Conservation (phyloP, 2,888 invertebrate genomes). For the Cancer borealis region DNA sequence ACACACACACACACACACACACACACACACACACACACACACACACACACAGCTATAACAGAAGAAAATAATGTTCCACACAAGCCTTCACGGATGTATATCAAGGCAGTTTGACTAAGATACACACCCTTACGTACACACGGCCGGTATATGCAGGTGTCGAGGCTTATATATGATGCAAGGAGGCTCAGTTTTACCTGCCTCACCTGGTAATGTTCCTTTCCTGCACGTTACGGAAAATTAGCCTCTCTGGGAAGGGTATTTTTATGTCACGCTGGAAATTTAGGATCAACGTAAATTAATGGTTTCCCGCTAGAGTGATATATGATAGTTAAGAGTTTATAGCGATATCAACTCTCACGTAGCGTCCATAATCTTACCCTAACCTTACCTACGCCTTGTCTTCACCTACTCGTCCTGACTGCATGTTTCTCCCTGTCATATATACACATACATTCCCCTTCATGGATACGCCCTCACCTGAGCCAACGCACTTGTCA, state of each 20-base stretch:
- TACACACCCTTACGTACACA: not conserved
- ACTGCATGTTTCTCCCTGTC: not conserved
- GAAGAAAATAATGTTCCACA: too few species aligned
- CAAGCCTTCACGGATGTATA: too few species aligned
- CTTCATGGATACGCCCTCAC: not conserved
- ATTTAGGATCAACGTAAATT: constrained; percentile 10
- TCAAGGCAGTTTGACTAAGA: too few species aligned
- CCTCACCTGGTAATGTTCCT: not conserved
- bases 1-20: too few species aligned
- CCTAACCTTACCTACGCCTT: too few species aligned
- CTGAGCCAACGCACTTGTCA: not conserved
- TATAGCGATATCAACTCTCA: not conserved
- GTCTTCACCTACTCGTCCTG: too few species aligned
- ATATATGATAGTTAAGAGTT: not conserved
- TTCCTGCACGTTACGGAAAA: not conserved
- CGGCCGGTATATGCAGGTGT: not conserved
- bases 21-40: too few species aligned
- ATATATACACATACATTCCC: too few species aligned
- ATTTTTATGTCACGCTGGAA: not conserved
- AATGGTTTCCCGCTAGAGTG: constrained; percentile 26
- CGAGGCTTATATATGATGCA: not conserved
- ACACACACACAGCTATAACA: not conserved
- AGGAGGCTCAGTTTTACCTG: not conserved
- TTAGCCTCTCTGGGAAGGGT: not conserved
- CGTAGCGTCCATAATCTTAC: not conserved